Evolutionary conservation across 2,888 invertebrate species (phyloP).

Genomic region (Eupithecia exiguata): DNA sequence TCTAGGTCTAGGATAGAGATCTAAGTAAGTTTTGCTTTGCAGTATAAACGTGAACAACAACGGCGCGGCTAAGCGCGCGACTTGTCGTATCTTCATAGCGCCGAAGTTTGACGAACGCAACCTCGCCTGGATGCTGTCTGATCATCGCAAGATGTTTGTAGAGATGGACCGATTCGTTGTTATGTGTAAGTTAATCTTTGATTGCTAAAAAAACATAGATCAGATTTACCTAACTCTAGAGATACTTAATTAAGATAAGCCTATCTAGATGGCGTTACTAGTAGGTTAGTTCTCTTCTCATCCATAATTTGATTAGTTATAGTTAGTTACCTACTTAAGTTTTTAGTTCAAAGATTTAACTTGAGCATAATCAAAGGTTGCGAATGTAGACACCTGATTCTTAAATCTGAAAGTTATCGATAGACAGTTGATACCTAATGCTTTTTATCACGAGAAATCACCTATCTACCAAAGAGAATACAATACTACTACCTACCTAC

Average conservation of each 20-base stretch:
- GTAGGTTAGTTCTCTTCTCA: not conserved
- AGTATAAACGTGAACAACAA: slow-evolving; percentile 82
- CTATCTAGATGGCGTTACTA: not conserved
- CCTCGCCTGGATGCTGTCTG: slow-evolving; percentile 84
- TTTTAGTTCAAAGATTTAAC: too few relatives aligned
- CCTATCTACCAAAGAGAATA: not conserved
- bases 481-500: too few relatives aligned
- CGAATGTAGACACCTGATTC: not conserved
- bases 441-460: not conserved
- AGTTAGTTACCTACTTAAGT: too few relatives aligned
- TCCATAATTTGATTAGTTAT: not conserved
- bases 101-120: slow-evolving; percentile 89
- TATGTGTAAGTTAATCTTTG: slow-evolving; percentile 78
- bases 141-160: slow-evolving; percentile 87
- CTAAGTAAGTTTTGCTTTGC: slow-evolving; percentile 13
- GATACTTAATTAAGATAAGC: not conserved
- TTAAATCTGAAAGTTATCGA: not conserved
- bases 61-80: slow-evolving; percentile 79
- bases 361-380: not conserved
- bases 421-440: not conserved
- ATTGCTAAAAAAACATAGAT: not conserved
- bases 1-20: not conserved
- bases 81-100: slow-evolving; percentile 88
- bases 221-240: not conserved
- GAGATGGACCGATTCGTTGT: slow-evolving; percentile 90